Conservation (phyloP, 2,797 vertebrate species). For the Urophycis tenuis region DNA sequence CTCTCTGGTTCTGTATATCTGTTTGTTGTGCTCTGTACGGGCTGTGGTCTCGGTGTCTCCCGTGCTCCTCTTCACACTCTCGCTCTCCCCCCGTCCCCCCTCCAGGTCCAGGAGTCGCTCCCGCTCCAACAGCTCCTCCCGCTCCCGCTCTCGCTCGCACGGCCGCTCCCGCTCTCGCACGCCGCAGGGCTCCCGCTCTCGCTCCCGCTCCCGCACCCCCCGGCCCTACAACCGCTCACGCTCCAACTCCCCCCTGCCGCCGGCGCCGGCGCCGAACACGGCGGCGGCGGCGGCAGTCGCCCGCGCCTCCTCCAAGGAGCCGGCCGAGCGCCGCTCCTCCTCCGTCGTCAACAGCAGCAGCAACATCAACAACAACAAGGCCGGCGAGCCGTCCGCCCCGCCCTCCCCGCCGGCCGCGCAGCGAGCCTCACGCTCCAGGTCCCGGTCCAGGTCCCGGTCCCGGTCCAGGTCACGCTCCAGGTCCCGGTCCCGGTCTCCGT, state of each 20-base stretch:
- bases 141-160: constrained; percentile 69
- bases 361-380: constrained; percentile 32
- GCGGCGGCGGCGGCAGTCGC: too few species aligned
- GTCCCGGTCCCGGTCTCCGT: constrained; percentile 70
- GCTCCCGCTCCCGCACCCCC: constrained; percentile 77
- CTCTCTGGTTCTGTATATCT: not conserved
- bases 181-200: constrained; percentile 72
- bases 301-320: constrained; percentile 49
- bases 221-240: constrained; percentile 80
- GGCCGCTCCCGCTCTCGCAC: constrained; percentile 70
- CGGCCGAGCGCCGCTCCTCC: constrained; percentile 62
- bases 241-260: constrained; percentile 58
- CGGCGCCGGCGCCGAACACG: too few species aligned
- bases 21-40: not conserved
- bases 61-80: not conserved
- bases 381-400: constrained; percentile 54
- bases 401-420: constrained; percentile 49
- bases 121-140: constrained; percentile 83
- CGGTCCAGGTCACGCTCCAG: constrained; percentile 30
- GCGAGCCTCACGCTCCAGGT: constrained; percentile 68
- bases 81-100: not conserved
- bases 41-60: not conserved
- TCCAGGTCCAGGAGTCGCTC: constrained; percentile 81
- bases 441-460: constrained; percentile 47
- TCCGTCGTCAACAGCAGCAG: not conserved